Conservation (phyloP, 2,888 invertebrate genomes). For the Dexiosoma caninum region DNA sequence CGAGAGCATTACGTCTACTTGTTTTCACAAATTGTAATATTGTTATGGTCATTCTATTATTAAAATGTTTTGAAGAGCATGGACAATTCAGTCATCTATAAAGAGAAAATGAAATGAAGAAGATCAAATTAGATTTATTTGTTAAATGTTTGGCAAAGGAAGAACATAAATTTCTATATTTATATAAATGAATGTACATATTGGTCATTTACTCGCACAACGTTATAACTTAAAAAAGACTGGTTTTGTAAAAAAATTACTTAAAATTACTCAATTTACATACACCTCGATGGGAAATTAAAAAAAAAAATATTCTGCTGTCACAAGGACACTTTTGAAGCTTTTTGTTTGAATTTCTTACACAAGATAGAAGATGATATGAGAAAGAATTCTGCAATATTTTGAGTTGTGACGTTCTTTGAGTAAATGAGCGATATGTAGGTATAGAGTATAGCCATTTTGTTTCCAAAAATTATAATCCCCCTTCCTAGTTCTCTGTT, state of each 20-base stretch:
- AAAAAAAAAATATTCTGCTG: too few relatives aligned
- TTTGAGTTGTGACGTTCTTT: too few relatives aligned
- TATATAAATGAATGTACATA: background rate
- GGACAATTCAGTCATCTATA: slow-evolving; percentile 66
- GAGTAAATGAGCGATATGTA: too few relatives aligned
- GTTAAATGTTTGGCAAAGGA: background rate
- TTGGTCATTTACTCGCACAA: background rate
- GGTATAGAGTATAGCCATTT: too few relatives aligned
- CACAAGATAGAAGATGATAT: too few relatives aligned
- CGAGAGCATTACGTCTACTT: slow-evolving; percentile 33
- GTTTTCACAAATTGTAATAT: slow-evolving; percentile 52
- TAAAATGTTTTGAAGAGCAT: slow-evolving; percentile 54
- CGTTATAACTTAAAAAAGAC: too few relatives aligned
- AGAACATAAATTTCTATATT: background rate
- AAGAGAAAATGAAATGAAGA: slow-evolving; percentile 66
- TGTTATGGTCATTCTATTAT: slow-evolving; percentile 48
- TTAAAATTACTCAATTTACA: too few relatives aligned
- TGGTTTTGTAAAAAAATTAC: too few relatives aligned
- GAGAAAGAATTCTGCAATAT: too few relatives aligned
- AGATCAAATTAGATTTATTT: slow-evolving; percentile 63
- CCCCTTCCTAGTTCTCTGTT: slow-evolving; percentile 3
- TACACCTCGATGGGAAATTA: too few relatives aligned
- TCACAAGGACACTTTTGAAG: too few relatives aligned
- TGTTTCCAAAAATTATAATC: slow-evolving; percentile 8
- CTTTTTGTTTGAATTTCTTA: too few relatives aligned